Conservation (phyloP, 2,113 vertebrate species). For the Cettia cetti region DNA sequence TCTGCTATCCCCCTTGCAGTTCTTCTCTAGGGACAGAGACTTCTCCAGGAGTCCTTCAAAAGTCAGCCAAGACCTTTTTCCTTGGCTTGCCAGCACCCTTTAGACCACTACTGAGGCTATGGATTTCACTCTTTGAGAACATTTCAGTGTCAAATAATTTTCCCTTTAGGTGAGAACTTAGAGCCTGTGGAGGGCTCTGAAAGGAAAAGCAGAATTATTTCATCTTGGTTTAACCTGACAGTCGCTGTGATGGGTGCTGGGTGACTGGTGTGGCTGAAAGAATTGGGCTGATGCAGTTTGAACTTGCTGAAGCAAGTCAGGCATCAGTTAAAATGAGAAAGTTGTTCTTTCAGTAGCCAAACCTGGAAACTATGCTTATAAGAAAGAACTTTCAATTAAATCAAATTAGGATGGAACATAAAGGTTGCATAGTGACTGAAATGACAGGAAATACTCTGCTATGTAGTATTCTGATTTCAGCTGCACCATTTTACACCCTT, state of each 20-base stretch:
- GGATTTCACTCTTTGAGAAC: neutral
- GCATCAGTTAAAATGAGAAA: neutral
- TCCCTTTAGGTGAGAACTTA: neutral
- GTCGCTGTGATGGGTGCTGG: neutral
- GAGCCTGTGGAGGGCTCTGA: neutral
- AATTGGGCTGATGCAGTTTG: neutral
- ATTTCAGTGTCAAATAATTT: neutral
- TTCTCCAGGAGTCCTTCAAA: neutral
- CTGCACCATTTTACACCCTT: neutral
- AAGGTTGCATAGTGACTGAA: neutral
- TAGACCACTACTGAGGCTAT: neutral
- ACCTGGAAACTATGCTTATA: neutral
- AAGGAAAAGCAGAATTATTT: neutral
- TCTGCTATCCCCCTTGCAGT: neutral
- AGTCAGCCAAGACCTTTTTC: neutral
- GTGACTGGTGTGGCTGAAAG: neutral
- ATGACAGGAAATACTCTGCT: neutral
- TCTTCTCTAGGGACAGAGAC: neutral
- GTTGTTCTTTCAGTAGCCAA: neutral
- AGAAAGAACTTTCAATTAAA: neutral
- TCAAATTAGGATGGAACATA: neutral
- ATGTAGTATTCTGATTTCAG: neutral
- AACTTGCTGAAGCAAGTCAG: neutral
- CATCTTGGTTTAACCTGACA: neutral
- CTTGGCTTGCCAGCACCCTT: neutral